Evolutionary conservation across 2,113 vertebrate species (phyloP).

Genomic region (Gorsachius goisagi): DNA sequence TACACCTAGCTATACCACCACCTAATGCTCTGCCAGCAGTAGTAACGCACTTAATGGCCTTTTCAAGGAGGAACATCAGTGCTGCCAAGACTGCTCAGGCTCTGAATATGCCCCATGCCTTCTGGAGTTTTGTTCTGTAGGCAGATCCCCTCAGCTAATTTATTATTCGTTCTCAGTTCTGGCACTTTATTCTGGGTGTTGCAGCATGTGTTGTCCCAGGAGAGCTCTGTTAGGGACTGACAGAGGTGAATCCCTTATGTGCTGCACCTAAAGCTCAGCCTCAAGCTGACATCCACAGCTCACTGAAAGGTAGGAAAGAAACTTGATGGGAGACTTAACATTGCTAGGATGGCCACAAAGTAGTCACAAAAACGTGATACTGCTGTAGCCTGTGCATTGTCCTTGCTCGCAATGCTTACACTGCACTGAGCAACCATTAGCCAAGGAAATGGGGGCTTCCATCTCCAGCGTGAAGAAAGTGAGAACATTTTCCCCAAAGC

Average conservation of each 20-base stretch:
- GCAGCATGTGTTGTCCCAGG: rapidly evolving
- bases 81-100: neutral
- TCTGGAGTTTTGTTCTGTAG: neutral
- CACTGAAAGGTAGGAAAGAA: neutral
- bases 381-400: neutral
- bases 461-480: neutral
- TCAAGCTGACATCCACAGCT: neutral
- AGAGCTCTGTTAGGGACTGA: neutral
- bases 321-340: neutral
- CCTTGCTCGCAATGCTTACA: neutral
- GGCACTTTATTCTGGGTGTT: rapidly evolving
- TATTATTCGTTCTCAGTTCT: neutral
- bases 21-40: rapidly evolving
- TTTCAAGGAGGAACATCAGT: neutral
- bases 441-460: neutral
- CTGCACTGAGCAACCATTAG: neutral
- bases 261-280: neutral
- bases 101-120: rapidly evolving
- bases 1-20: rapidly evolving
- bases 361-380: neutral
- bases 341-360: neutral
- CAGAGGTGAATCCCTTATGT: neutral
- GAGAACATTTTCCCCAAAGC: neutral
- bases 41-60: neutral
- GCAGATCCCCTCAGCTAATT: neutral